Base-by-base conservation (phyloP, 2,113 vertebrate genomes). In the Oryctolagus cuniculus region DNA sequence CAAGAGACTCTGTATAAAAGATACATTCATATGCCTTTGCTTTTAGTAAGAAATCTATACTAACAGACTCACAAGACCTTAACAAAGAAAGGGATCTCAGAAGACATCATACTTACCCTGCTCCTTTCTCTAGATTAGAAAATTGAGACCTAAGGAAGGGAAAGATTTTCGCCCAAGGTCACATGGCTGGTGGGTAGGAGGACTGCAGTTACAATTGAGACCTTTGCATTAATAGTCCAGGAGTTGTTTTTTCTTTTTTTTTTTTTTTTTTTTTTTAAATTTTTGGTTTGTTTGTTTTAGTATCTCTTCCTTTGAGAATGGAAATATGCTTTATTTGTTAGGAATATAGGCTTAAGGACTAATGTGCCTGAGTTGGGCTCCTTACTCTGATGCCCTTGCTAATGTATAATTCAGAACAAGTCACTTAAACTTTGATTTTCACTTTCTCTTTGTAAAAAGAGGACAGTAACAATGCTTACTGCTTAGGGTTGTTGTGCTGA, bases 1-100 rank as follows among this genome's bases (percentile, higher is more conserved):
- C 17, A 80, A 93, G 81, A 94, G 96, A 73, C 90, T 95, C 24
- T 94, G 8, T 81, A 38, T 90, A 94, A 94, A 88, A 78, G 61
- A 88, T 88, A 44, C 10, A 92, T 95, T 92, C 29, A 87, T 55
- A 85, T 69, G 7, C 5, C 51, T 88, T n/a, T 85, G 55, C 44
- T 94, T 89, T 95, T 73, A 90, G 36, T 49, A 94, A 69, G 27
- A 94, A 92, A 81, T 80, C 16, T 95, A 51, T 72, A 64, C 31
- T 94, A 94, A 66, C 1, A 85, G 77, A 58, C 36, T 85, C 31
- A 87, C 10, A 81, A n/a, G 75, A 80, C 27, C 66, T 96, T 63
- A 63, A 93, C 79, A 73, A 44, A 80, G 21, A 95, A 95, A 82
- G 66, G 55, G 4, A 53, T 87, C 51, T 89, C 66, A 36, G 61